Evolutionary conservation across 2,797 vertebrate species (phyloP).

Genomic region (Taeniopygia guttata): DNA sequence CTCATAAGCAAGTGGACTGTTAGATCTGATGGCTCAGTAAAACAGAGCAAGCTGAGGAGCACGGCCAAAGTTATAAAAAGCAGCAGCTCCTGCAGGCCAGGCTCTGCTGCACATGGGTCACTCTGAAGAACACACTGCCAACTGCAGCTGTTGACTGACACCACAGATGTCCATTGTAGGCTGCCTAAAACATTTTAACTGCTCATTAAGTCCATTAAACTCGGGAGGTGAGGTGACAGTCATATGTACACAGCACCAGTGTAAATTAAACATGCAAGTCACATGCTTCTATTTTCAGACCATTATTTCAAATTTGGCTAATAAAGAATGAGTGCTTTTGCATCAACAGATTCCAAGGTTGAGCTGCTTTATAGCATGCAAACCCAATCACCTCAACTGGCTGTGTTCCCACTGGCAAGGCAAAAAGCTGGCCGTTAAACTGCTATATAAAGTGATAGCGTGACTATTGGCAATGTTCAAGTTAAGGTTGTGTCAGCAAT

Average conservation of each 20-base stretch:
- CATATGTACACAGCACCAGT: background rate
- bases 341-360: background rate
- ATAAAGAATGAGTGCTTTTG: conserved; percentile 39
- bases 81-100: background rate
- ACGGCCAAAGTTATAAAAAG: background rate
- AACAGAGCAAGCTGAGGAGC: background rate
- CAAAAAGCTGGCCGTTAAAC: conserved; percentile 40
- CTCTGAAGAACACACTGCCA: background rate
- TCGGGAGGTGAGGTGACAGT: background rate
- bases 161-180: background rate
- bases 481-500: conserved; percentile 58
- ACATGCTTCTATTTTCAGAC: conserved; percentile 35
- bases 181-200: conserved; percentile 9
- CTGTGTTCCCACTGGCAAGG: conserved; percentile 27
- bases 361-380: conserved; percentile 33
- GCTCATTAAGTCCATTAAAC: conserved; percentile 32
- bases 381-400: conserved; percentile 41
- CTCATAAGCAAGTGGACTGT: background rate
- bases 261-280: conserved; percentile 29
- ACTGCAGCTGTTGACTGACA: conserved; percentile 1
- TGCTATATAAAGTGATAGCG: conserved; percentile 50
- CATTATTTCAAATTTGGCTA: conserved; percentile 53
- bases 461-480: conserved; percentile 36
- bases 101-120: background rate
- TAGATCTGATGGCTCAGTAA: background rate